A percentile compares a stretch with the other conserved stretches of the same genome.
phyloP scores from a whole-genome alignment of 1,140 invertebrate species.

The Ridgeia piscesae region DNA sequence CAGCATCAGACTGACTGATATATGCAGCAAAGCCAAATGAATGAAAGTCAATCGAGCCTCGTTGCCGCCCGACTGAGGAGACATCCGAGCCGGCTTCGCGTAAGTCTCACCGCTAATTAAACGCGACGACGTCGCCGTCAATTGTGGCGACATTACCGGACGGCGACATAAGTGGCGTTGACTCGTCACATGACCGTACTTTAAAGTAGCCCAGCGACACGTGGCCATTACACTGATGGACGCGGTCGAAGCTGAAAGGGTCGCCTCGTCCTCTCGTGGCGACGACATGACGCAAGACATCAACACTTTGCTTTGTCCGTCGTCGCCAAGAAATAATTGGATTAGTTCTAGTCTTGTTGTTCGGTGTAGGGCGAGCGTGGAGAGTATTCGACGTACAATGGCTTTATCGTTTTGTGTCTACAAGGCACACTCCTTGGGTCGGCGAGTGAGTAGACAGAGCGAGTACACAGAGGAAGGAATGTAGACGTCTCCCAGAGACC shows the following conservation, averaged over 20 bases:
- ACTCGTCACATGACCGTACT: neutral
- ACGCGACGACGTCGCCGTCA: neutral
- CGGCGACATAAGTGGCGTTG: neutral
- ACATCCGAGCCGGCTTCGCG: neutral
- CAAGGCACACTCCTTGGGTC: no score
- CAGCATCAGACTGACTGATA: neutral
- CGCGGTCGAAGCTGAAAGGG: neutral
- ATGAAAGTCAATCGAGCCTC: neutral
- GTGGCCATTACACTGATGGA: neutral
- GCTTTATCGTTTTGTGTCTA: neutral
- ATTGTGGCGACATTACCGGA: neutral
- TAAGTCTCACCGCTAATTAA: neutral
- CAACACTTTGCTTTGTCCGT: neutral
- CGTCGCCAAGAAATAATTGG: neutral
- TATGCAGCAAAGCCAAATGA: neutral
- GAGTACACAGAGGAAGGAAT: no score
- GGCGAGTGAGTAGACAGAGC: no score
- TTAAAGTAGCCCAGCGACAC: neutral
- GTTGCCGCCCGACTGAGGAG: neutral
- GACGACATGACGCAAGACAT: neutral
- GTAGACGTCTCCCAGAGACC: no score
- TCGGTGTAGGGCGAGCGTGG: neutral
- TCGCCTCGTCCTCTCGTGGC: neutral
- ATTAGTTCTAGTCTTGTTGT: neutral
- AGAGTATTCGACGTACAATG: neutral